Percentiles rank a stretch among this genome's conserved stretches.
Evolutionary conservation across 2,113 vertebrate genomes (phyloP).

Genomic region (Prionailurus bengalensis): DNA sequence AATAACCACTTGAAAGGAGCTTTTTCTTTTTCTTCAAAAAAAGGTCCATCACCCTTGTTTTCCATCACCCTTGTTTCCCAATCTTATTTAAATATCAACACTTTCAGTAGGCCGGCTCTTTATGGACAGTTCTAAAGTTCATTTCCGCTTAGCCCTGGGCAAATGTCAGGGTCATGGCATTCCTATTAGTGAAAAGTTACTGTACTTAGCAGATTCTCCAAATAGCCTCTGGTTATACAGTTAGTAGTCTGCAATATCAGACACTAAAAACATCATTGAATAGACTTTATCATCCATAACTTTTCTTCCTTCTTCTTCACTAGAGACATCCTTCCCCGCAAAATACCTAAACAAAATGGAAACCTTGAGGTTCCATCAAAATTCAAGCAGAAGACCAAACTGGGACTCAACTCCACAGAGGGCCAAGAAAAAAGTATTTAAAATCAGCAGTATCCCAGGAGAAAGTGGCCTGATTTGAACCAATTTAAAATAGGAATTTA

Average conservation of each 20-base stretch:
- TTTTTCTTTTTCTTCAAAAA: background rate
- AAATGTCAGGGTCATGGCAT: background rate
- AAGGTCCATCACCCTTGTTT: background rate
- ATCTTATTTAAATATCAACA: background rate
- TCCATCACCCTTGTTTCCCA: background rate
- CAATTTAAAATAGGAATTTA: slow-evolving; percentile 48
- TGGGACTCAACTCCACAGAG: background rate
- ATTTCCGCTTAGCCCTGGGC: background rate
- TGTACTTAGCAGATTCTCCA: background rate
- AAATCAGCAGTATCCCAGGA: slow-evolving; percentile 40
- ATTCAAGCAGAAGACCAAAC: slow-evolving; percentile 41
- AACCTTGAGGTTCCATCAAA: slow-evolving; percentile 52
- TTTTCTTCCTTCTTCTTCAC: slow-evolving; percentile 47
- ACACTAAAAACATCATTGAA: background rate
- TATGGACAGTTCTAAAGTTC: background rate
- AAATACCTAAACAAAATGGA: background rate
- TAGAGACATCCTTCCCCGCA: background rate
- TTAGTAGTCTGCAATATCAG: background rate
- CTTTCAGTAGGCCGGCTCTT: background rate
- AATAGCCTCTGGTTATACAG: background rate
- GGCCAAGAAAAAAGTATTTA: slow-evolving; percentile 26
- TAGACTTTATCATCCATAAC: background rate
- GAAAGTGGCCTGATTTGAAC: slow-evolving; percentile 46
- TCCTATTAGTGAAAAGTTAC: background rate
- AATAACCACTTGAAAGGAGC: background rate